Conservation (phyloP, 2,113 vertebrate genomes). For the Symphodus melops region DNA sequence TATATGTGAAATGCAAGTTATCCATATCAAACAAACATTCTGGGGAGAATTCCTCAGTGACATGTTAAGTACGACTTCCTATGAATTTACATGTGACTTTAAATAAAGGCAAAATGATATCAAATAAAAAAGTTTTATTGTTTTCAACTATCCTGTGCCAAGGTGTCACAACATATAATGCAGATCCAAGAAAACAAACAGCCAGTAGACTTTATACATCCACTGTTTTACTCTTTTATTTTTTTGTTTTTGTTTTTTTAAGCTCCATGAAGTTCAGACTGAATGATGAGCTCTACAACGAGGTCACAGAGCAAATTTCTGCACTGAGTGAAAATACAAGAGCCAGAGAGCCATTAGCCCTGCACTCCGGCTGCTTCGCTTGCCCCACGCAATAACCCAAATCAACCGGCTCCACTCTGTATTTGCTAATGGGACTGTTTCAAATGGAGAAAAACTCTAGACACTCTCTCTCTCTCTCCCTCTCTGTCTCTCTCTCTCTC, state of each 20-base stretch:
- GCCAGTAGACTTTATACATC: slow-evolving; percentile 48
- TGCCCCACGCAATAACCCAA: slow-evolving; percentile 75
- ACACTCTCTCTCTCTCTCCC: slow-evolving; percentile 84
- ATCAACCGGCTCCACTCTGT: slow-evolving; percentile 73
- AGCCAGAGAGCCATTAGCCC: slow-evolving; percentile 69
- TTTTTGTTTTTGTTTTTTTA: slow-evolving; percentile 17
- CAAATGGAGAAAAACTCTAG: slow-evolving; percentile 64
- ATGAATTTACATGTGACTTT: too few relatives aligned
- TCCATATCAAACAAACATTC: too few relatives aligned
- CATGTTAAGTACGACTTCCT: too few relatives aligned
- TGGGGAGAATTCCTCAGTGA: too few relatives aligned
- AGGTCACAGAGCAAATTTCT: slow-evolving; percentile 73
- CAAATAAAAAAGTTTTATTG: too few relatives aligned
- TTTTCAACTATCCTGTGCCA: too few relatives aligned
- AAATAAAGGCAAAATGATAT: too few relatives aligned
- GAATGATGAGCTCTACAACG: slow-evolving; percentile 76
- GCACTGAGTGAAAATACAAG: slow-evolving; percentile 65
- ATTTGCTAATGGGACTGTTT: slow-evolving; percentile 77
- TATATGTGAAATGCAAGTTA: too few relatives aligned
- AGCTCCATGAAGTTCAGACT: slow-evolving; percentile 60
- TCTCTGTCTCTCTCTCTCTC: slow-evolving; percentile 87
- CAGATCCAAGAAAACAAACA: slow-evolving; percentile 38
- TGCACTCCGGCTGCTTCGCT: slow-evolving; percentile 70
- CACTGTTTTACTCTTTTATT: slow-evolving; percentile 38
- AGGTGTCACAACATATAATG: too few relatives aligned